phyloP scores from a whole-genome alignment of 2,888 invertebrate species.

The Rhodophaea formosa region DNA sequence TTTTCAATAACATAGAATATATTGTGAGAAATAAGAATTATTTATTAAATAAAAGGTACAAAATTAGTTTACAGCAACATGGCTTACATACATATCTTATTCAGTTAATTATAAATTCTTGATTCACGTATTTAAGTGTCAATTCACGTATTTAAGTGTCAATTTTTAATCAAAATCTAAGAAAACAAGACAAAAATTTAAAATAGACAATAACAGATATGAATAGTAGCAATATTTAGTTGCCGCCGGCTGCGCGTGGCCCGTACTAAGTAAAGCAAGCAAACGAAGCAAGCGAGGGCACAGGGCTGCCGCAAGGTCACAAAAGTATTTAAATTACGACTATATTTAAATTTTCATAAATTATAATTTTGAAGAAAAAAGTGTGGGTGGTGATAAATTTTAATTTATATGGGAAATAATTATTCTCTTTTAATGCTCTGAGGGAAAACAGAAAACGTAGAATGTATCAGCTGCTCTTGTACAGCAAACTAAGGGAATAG shows the following conservation, averaged over 20 bases:
- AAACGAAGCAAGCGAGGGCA: slow-evolving; percentile 71
- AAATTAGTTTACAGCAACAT: no score
- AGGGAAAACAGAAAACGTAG: background rate
- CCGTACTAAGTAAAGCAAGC: slow-evolving; percentile 71
- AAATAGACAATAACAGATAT: slow-evolving; percentile 24
- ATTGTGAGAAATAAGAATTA: no score
- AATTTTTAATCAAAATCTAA: background rate
- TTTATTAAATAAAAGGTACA: no score
- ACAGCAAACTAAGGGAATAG: no score
- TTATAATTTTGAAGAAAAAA: no score
- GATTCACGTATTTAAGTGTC: no score
- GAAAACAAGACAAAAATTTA: background rate
- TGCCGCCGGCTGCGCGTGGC: slow-evolving; percentile 43
- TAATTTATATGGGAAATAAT: no score
- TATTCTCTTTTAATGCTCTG: background rate
- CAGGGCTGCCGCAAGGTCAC: slow-evolving; percentile 55
- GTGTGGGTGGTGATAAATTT: no score
- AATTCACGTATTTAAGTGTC: background rate
- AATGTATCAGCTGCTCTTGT: no score
- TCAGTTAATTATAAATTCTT: no score
- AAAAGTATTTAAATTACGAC: slow-evolving; percentile 19
- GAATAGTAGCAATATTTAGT: slow-evolving; percentile 35
- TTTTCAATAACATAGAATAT: no score
- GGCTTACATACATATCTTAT: no score
- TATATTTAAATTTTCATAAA: background rate